Percentiles rank a stretch among this genome's conserved stretches.
Conservation (phyloP, 2,113 vertebrate genomes). For the Ictidomys tridecemlineatus region DNA sequence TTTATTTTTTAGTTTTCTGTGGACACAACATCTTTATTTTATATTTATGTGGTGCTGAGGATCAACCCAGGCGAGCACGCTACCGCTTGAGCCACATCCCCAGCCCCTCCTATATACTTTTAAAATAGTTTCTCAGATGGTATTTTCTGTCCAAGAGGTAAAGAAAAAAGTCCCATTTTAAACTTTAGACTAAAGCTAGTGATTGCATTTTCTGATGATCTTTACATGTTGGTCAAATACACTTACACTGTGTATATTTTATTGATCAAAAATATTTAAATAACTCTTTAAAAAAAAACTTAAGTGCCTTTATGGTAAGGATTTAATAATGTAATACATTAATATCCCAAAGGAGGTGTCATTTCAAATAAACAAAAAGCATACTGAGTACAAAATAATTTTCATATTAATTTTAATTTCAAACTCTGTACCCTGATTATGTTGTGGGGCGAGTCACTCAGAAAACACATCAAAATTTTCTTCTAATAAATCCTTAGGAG, state of each 20-base stretch:
- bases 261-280: neutral
- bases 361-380: neutral
- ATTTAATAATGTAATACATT: neutral
- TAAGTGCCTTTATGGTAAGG: neutral
- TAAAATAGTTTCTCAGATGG: neutral
- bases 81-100: no score
- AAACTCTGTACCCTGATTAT: neutral
- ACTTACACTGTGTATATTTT: neutral
- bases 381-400: neutral
- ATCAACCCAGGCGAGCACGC: no score
- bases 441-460: no score
- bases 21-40: no score
- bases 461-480: no score
- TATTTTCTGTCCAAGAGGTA: neutral
- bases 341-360: neutral
- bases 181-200: neutral
- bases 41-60: no score
- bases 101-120: neutral
- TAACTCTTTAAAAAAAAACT: slow-evolving; percentile 9
- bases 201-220: neutral
- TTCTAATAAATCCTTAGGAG: no score
- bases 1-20: no score
- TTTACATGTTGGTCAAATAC: neutral
- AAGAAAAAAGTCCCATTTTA: neutral
- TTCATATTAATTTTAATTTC: neutral